Evolutionary conservation across 2,113 vertebrate genomes (phyloP).

Genomic region (Clinocottus analis): DNA sequence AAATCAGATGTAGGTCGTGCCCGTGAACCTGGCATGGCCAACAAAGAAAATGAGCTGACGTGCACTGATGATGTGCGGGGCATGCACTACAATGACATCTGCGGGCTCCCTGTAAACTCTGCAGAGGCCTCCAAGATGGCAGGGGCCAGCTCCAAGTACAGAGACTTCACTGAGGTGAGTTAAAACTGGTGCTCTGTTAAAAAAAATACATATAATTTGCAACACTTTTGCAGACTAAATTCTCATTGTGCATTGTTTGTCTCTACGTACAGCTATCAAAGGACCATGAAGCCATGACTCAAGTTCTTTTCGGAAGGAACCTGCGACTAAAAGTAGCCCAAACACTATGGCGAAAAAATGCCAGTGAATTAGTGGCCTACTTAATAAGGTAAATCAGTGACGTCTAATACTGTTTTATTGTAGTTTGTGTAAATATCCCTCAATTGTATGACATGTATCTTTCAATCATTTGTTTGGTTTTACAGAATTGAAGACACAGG

Average conservation of each 20-base stretch:
- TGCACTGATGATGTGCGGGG: slow-evolving; percentile 89
- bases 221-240: neutral
- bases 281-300: slow-evolving; percentile 96
- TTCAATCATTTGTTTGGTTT: slow-evolving; percentile 29
- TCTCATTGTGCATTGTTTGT: slow-evolving; percentile 25
- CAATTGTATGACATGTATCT: neutral
- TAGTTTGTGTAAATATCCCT: neutral
- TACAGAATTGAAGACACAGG: slow-evolving; percentile 94
- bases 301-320: slow-evolving; percentile 96
- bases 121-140: slow-evolving; percentile 85
- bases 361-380: slow-evolving; percentile 96
- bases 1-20: slow-evolving; percentile 72
- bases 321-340: slow-evolving; percentile 95
- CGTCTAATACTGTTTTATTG: neutral
- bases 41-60: slow-evolving; percentile 98
- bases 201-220: neutral
- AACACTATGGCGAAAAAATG: slow-evolving; percentile 96
- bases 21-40: slow-evolving; percentile 92
- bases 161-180: slow-evolving; percentile 92
- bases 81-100: slow-evolving; percentile 85
- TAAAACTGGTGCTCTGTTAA: neutral
- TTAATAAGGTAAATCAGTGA: slow-evolving; percentile 88
- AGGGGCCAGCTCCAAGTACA: slow-evolving; percentile 90
- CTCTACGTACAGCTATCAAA: slow-evolving; percentile 88
- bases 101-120: slow-evolving; percentile 86